Conservation (phyloP, 1,140 invertebrate species). For the Oppia nitens region DNA sequence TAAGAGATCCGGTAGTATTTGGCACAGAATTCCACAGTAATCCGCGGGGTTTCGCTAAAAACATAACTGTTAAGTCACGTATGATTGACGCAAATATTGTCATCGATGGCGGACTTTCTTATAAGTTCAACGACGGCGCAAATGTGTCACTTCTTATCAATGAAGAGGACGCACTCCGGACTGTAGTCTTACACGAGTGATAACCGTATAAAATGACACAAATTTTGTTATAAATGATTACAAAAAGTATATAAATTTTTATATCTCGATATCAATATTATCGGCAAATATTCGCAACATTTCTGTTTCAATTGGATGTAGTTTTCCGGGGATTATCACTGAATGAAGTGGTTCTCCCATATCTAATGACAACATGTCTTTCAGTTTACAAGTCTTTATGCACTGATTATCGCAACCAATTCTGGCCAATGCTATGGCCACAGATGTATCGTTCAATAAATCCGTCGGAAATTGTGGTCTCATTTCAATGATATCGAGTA, state of each 20-base stretch:
- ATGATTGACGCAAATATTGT: constrained; percentile 88
- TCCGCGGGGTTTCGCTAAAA: constrained; percentile 34
- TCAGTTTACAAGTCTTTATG: constrained; percentile 52
- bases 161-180: constrained; percentile 69
- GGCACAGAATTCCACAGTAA: constrained; percentile 28
- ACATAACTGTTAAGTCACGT: constrained; percentile 60
- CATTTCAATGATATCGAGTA: constrained; percentile 51
- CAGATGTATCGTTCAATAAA: constrained; percentile 32
- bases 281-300: constrained; percentile 41
- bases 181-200: constrained; percentile 41
- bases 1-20: constrained; percentile 67
- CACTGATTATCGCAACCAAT: constrained; percentile 68
- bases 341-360: constrained; percentile 83
- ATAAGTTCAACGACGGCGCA: constrained; percentile 85
- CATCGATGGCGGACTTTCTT: constrained; percentile 87
- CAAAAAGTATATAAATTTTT: neutral
- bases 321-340: constrained; percentile 59
- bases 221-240: neutral
- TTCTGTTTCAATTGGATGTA: constrained; percentile 83
- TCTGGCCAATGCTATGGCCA: constrained; percentile 68
- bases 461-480: constrained; percentile 14
- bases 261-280: neutral
- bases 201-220: neutral
- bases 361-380: constrained; percentile 54
- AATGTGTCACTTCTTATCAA: constrained; percentile 61